phyloP scores from a whole-genome alignment of 1,140 invertebrate genomes.

The Drosophila watanabei region DNA sequence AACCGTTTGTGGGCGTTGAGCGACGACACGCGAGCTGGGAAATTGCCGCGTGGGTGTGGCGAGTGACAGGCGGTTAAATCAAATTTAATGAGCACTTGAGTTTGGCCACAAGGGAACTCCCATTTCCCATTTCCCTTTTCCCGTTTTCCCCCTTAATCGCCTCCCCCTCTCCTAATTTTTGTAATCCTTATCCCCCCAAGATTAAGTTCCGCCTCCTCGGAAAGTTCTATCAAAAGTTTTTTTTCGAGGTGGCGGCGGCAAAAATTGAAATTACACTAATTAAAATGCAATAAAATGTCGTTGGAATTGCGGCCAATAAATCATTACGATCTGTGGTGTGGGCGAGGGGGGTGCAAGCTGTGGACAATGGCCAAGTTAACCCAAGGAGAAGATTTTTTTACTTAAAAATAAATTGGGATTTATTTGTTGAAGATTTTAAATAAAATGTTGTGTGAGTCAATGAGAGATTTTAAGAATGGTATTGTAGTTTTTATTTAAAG shows the following conservation, averaged over 20 bases:
- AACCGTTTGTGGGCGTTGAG: conserved; percentile 60
- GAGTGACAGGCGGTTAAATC: conserved; percentile 60
- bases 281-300: conserved; percentile 82
- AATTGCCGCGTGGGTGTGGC: conserved; percentile 56
- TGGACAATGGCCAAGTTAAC: conserved; percentile 34
- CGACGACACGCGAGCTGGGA: conserved; percentile 73
- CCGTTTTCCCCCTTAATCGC: conserved; percentile 6
- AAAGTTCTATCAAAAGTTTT: conserved; percentile 38
- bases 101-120: conserved; percentile 15
- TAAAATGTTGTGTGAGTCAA: background rate
- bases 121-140: conserved; percentile 1
- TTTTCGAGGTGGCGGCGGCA: conserved; percentile 32
- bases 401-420: background rate
- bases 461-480: background rate
- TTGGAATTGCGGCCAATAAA: conserved; percentile 77
- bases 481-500: background rate
- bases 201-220: conserved; percentile 4
- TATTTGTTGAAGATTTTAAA: background rate
- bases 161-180: background rate
- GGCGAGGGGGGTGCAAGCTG: conserved; percentile 9
- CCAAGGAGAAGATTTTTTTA: background rate
- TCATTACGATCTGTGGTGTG: conserved; percentile 59
- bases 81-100: conserved; percentile 66
- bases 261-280: conserved; percentile 83
- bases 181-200: background rate